Evolutionary conservation across 2,797 vertebrate genomes (phyloP).

Genomic region (Poeciliopsis paucimaculata): DNA sequence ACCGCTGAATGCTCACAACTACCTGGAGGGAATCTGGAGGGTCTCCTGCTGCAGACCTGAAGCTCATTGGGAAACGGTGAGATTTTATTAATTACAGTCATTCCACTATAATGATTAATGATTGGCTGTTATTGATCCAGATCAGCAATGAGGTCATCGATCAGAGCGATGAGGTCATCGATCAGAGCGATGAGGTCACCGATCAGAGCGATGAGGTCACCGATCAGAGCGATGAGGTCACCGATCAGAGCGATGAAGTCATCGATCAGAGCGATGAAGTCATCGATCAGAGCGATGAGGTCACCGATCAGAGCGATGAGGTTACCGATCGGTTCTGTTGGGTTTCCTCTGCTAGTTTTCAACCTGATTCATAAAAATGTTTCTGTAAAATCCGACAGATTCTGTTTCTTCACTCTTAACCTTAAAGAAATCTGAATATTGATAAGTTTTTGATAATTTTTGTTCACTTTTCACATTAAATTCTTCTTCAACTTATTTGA

Average conservation of each 20-base stretch:
- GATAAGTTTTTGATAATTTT: no score
- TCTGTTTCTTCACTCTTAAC: background rate
- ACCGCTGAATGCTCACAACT: slow-evolving; percentile 86
- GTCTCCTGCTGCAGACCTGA: slow-evolving; percentile 85
- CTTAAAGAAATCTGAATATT: no score
- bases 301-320: background rate
- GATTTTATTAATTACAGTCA: background rate
- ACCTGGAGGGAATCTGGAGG: slow-evolving; percentile 92
- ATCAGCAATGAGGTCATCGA: no score
- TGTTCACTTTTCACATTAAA: no score
- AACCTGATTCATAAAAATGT: background rate
- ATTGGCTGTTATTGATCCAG: background rate
- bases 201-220: no score
- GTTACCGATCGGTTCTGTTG: background rate
- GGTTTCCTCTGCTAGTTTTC: background rate
- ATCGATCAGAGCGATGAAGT: no score
- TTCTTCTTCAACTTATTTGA: no score
- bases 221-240: no score
- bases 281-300: no score
- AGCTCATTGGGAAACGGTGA: slow-evolving; percentile 65
- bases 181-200: no score
- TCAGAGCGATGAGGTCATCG: background rate
- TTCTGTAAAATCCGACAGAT: background rate
- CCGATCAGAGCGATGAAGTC: background rate
- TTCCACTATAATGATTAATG: background rate